Conservation (phyloP, 2,888 invertebrate genomes). For the Lasioglossum marginatum region DNA sequence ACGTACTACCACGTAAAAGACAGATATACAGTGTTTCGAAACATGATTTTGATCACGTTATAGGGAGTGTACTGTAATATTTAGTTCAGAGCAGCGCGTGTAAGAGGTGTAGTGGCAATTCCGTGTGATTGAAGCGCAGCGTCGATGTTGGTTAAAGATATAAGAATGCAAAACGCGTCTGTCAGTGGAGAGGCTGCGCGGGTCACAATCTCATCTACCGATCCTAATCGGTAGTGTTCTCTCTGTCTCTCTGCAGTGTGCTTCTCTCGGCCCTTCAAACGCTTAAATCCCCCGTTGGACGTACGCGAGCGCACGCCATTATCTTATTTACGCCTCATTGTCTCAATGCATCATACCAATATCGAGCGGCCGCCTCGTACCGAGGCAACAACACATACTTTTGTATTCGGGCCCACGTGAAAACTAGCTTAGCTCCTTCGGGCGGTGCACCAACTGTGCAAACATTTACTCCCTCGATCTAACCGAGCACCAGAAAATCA, state of each 20-base stretch:
- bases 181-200: conserved; percentile 77
- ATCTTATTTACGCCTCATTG: conserved; percentile 84
- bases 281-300: conserved; percentile 71
- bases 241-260: conserved; percentile 30
- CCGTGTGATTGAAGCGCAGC: not conserved
- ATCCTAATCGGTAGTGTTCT: conserved; percentile 75
- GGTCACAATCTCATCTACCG: conserved; percentile 83
- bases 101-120: not conserved
- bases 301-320: conserved; percentile 80
- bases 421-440: conserved; percentile 21
- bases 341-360: conserved; percentile 84
- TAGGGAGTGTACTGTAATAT: not conserved
- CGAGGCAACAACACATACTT: conserved; percentile 65
- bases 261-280: conserved; percentile 73
- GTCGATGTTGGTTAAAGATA: conserved; percentile 24
- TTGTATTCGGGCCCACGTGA: conserved; percentile 49
- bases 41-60: not conserved
- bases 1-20: not conserved
- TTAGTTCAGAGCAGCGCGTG: not conserved
- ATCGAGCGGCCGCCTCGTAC: conserved; percentile 72
- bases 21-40: not conserved
- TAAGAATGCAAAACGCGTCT: conserved; percentile 74
- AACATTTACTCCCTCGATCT: not conserved
- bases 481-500: no score
- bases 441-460: not conserved